Base-by-base conservation (phyloP, 2,113 vertebrate species). In the Amblyornis subalaris region DNA sequence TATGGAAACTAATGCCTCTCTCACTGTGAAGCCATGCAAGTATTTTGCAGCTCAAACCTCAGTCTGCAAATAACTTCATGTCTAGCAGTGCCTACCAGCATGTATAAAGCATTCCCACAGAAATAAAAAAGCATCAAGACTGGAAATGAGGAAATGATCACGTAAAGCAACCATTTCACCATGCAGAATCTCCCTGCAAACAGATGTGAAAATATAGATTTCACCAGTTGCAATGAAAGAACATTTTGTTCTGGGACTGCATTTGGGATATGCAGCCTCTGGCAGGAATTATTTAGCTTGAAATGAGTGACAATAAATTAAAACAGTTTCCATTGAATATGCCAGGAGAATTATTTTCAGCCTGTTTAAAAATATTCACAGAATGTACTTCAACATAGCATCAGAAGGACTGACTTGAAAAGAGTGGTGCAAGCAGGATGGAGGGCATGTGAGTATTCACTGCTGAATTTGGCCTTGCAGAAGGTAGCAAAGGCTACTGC, bases 341-440 rank as follows among this genome's bases (percentile, higher is more conserved):
- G 77, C 86, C 92, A 87, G 89, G 53, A 93, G 72, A 87, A 94
- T 85, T 94, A 86, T 95, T 95, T 96, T 92, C 64, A 83, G 80
- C 64, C 24, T 0, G 1, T 77, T 65, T 77, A 91, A 94, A 96
- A 96, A 90, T 82, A 94, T 90, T 85, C 90, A 87, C 62, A 79
- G 71, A 89, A 76, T 70, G 77, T 76, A 60, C 54, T 95, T 90
- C 57, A 80, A 53, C 20, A 40, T n/a, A 76, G 14, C 28, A 66
- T 54, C 55, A 62, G 26, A 53, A 88, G 47, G 47, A 72, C 23
- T 35, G 22, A 51, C 65, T 61, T 42, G 33, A 60, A 85, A 91
- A 78, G 71, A 75, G 45, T 3, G 8, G 18, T 51, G 31, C 47
- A 79, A 67, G 38, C 35, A 35, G 38, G 50, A 23, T 3, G 4